Evolutionary conservation across 2,113 vertebrate species (phyloP).

Genomic region (Cyanistes caeruleus): DNA sequence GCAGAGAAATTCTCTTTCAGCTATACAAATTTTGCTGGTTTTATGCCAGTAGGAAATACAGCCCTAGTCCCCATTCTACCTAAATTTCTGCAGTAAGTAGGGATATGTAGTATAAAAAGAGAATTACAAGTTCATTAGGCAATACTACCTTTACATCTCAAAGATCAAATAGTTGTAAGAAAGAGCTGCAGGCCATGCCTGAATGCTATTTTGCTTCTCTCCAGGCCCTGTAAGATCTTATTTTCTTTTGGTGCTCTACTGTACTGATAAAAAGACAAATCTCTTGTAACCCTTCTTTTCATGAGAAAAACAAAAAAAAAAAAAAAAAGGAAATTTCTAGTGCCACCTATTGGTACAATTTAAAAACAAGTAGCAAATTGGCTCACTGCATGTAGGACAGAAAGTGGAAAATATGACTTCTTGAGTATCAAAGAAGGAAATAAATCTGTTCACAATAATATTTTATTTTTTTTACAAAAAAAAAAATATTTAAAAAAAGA

Average conservation of each 20-base stretch:
- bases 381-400: background rate
- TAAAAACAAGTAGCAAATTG: background rate
- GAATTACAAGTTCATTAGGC: background rate
- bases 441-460: background rate
- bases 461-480: background rate
- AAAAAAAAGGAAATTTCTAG: background rate
- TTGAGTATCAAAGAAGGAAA: background rate
- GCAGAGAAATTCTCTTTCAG: background rate
- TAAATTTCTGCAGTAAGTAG: background rate
- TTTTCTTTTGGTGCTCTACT: background rate
- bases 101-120: background rate
- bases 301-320: background rate
- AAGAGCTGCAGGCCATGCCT: slow-evolving; percentile 31
- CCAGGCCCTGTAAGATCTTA: background rate
- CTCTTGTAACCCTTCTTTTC: background rate
- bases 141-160: background rate
- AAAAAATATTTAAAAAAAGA: background rate
- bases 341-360: slow-evolving; percentile 21
- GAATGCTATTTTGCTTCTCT: slow-evolving; percentile 8
- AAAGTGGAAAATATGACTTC: background rate
- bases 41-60: background rate
- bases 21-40: background rate
- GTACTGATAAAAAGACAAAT: background rate
- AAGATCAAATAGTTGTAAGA: slow-evolving; percentile 11
- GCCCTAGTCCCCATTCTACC: background rate